Percentiles rank a stretch among this genome's conserved stretches.
phyloP scores from a whole-genome alignment of 2,888 invertebrate genomes.

The Yponomeuta malinellus region DNA sequence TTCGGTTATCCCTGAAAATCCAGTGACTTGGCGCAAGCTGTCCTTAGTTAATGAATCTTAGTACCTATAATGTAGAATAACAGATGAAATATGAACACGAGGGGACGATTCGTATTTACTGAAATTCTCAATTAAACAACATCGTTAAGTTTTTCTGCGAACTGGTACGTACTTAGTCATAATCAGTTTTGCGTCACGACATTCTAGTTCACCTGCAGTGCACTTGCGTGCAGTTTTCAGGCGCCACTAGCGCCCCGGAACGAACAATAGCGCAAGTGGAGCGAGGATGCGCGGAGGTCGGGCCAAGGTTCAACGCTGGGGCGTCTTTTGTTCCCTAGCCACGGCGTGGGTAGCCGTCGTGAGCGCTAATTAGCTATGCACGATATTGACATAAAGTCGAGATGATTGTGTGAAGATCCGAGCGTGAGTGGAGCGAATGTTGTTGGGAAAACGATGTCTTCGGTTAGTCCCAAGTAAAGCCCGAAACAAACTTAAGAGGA shows the following conservation, averaged over 20 bases:
- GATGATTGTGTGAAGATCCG: neutral
- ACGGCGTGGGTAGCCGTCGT: neutral
- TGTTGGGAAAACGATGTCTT: neutral
- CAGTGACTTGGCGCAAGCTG: too few relatives aligned
- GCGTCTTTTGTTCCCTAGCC: conserved; percentile 50
- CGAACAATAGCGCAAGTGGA: conserved; percentile 49
- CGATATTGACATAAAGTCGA: conserved; percentile 4
- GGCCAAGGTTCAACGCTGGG: conserved; percentile 62
- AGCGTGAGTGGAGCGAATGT: neutral
- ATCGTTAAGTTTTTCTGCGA: too few relatives aligned
- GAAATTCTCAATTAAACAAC: too few relatives aligned
- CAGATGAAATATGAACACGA: too few relatives aligned
- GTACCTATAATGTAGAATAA: too few relatives aligned
- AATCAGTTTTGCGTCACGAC: too few relatives aligned
- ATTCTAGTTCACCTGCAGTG: neutral
- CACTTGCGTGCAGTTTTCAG: conserved; percentile 4
- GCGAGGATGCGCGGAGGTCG: conserved; percentile 69
- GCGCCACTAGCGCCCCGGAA: conserved; percentile 21
- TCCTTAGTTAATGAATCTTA: too few relatives aligned
- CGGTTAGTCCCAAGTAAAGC: too few relatives aligned
- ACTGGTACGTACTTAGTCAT: too few relatives aligned
- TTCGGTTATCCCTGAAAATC: too few relatives aligned
- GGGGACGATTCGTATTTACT: too few relatives aligned
- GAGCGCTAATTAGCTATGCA: neutral
- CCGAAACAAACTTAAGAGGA: too few relatives aligned